phyloP scores from a whole-genome alignment of 92 coral and sea anemone species.

The Zoanthus solanderi region DNA sequence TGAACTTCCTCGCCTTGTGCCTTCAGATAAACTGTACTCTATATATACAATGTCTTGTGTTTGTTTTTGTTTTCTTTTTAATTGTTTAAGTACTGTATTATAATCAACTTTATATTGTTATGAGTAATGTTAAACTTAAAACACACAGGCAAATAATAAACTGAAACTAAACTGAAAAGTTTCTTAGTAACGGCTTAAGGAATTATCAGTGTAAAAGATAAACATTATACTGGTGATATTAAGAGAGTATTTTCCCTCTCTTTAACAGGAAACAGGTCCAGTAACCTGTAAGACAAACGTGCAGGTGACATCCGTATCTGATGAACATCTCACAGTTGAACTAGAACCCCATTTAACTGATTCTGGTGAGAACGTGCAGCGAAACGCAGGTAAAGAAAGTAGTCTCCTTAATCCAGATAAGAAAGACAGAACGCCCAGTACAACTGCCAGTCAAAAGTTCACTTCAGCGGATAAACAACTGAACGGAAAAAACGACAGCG shows the following conservation, averaged over 20 bases:
- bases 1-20: no score
- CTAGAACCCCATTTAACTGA: conserved; percentile 45
- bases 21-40: no score
- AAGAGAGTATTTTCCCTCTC: background rate
- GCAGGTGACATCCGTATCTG: conserved; percentile 72
- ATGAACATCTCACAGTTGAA: conserved; percentile 69
- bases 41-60: no score
- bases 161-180: no score
- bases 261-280: conserved; percentile 41
- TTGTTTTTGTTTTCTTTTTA: no score
- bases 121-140: no score
- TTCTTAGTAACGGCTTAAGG: no score
- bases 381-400: background rate
- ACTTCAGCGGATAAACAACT: background rate
- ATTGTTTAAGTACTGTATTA: no score
- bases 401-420: background rate
- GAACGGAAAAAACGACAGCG: background rate
- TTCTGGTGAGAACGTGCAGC: background rate
- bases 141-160: no score
- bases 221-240: background rate
- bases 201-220: no score
- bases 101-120: no score
- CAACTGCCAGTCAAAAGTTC: background rate
- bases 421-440: background rate
- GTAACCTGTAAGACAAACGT: conserved; percentile 51